Percentiles rank a stretch among this genome's conserved stretches.
These are phyloP conservation scores for Teleiodes luculella DNA, from an alignment of 2,888 invertebrate genomes.

Conservation along the genomic window DNA sequence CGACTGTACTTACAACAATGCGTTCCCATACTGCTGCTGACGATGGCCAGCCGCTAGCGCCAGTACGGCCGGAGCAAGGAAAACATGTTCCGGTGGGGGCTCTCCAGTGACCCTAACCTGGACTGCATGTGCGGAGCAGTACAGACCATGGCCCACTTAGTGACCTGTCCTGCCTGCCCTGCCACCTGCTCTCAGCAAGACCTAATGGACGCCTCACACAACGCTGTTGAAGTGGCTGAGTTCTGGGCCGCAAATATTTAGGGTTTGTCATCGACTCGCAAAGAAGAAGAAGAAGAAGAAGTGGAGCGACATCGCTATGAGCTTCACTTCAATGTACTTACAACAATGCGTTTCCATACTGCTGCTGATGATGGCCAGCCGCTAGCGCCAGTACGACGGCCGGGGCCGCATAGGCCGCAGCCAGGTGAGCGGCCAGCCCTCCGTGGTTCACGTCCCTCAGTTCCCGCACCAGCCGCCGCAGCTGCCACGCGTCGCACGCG, in stretches of 20 bases:
- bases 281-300: too few relatives aligned
- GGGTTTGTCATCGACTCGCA: too few relatives aligned
- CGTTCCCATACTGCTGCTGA: constrained; percentile 96
- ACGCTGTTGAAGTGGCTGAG: too few relatives aligned
- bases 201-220: constrained; percentile 93
- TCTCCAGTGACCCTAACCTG: too few relatives aligned
- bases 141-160: constrained; percentile 95
- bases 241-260: too few relatives aligned
- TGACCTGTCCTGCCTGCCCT: constrained; percentile 94
- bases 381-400: constrained; percentile 94
- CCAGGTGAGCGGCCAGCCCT: constrained; percentile 94
- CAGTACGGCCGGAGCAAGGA: too few relatives aligned
- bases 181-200: constrained; percentile 96
- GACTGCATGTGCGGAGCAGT: constrained; percentile 95
- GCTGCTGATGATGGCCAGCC: constrained; percentile 94
- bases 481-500: constrained; percentile 93
- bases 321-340: constrained; percentile 85
- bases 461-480: constrained; percentile 96
- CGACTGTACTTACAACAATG: constrained; percentile 91
- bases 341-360: constrained; percentile 96
- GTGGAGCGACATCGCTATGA: constrained; percentile 93
- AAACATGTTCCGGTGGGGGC: too few relatives aligned
- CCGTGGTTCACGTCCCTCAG: constrained; percentile 98
- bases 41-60: constrained; percentile 94
- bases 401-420: constrained; percentile 94